Base-by-base conservation (phyloP, 1,140 invertebrate genomes). In the Adoxophyes honmai region DNA sequence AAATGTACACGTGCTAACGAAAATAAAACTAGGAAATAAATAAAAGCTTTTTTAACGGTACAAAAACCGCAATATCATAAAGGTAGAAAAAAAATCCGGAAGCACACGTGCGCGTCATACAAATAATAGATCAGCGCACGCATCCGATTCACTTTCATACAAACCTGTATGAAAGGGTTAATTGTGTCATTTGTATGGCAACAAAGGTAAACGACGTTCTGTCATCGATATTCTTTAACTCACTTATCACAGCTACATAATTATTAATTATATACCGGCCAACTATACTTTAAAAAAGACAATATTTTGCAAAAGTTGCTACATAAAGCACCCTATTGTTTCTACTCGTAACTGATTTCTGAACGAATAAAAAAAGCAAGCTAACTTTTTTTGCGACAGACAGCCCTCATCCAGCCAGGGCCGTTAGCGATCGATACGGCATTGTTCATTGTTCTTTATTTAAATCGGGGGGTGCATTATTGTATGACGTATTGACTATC, bases 91-190 rank as follows among this genome's bases (percentile, higher is more conserved):
- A 39, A 52, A 16, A 55, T 48, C 15, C 58, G 58, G 58, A 60
- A 60, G 58, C 52, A 52, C 58, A 60, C 58, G 58, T 60, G 58
- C 58, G 52, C 58, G 33, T 10, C 58, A 60, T 39, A 10, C 58
- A 60, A 21, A 44, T 39, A 34, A 44, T 53, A 52, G 57, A 54
- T 53, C 39, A 44, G 33, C 34, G 38, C 36, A 35, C 33, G 51
- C 51, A 34, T 52, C 51, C 51, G 33, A 52, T 52, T 52, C 51
- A 52, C 51, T 52, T 52, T 52, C 51, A 52, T 16, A 34, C n/a
- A 34, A 36, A 37, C 4, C 1, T 34, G 51, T 34, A 48, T 48
- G 16, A 48, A 48, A 13, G 42, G 21, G 42, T 48, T 28, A 28
- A 28, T 28, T 28, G 21, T 28, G 6, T 28, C 2, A 28, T 6